These are phyloP conservation scores for Acrocephalus kingi DNA, from an alignment of 2,113 vertebrate genomes.

Conservation along the genomic window DNA sequence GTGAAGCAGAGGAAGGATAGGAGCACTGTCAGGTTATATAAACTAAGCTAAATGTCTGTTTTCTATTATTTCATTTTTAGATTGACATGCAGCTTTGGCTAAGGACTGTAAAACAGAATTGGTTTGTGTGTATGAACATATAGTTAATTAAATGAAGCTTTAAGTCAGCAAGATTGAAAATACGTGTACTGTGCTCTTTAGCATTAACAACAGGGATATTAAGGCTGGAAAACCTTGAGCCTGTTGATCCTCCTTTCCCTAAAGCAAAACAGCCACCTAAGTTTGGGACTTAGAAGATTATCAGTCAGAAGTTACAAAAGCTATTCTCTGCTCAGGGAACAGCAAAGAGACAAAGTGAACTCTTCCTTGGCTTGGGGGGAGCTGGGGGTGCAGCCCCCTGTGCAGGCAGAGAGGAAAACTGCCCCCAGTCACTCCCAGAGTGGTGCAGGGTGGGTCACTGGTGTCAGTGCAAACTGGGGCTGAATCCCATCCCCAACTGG, in stretches of 20 bases:
- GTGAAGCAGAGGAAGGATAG: conserved; percentile 38
- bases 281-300: conserved; percentile 47
- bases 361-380: background rate
- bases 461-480: background rate
- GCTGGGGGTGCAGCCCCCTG: background rate
- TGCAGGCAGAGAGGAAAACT: background rate
- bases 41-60: conserved; percentile 16
- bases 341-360: conserved; percentile 42
- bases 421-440: conserved; percentile 24
- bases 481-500: background rate
- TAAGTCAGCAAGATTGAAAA: background rate
- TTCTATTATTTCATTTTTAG: conserved; percentile 61
- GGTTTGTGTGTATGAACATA: background rate
- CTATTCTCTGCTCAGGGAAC: conserved; percentile 35
- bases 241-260: conserved; percentile 68
- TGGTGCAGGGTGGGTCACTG: conserved; percentile 16
- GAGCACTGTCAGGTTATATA: conserved; percentile 38
- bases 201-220: conserved; percentile 19
- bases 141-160: conserved; percentile 28
- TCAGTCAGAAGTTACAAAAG: conserved; percentile 33
- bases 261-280: conserved; percentile 64
- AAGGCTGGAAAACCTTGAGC: conserved; percentile 45
- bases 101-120: background rate
- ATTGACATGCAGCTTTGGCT: conserved; percentile 45
- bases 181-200: background rate